phyloP scores from a whole-genome alignment of 92 coral and sea anemone species.

The Epizoanthus fatuus region DNA sequence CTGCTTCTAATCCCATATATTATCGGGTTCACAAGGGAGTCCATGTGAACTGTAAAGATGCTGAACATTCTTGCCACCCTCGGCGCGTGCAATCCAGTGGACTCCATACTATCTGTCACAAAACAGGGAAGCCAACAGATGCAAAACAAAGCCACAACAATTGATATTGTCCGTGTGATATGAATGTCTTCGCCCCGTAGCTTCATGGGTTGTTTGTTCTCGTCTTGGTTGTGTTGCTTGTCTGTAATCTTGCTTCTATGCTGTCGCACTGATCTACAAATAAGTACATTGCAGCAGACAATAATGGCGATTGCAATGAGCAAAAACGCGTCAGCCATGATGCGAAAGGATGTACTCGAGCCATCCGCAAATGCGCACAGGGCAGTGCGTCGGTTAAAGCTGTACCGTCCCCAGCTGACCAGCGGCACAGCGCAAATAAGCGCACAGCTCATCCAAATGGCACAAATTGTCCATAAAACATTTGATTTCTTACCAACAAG shows the following conservation, averaged over 20 bases:
- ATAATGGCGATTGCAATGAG: slow-evolving; percentile 37
- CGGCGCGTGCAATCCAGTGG: slow-evolving; percentile 42
- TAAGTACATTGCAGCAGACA: slow-evolving; percentile 50
- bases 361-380: slow-evolving; percentile 60
- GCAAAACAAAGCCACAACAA: slow-evolving; percentile 61
- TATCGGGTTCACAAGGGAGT: slow-evolving; percentile 61
- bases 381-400: slow-evolving; percentile 64
- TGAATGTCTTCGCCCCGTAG: slow-evolving; percentile 62
- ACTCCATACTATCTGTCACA: slow-evolving; percentile 67
- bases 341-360: slow-evolving; percentile 42
- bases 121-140: slow-evolving; percentile 73
- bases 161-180: slow-evolving; percentile 54
- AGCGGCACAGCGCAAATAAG: slow-evolving; percentile 38
- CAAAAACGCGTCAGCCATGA: slow-evolving; percentile 53
- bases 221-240: background rate
- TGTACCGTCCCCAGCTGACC: slow-evolving; percentile 63
- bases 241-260: slow-evolving; percentile 39
- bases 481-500: slow-evolving; percentile 45
- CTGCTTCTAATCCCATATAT: slow-evolving; percentile 60
- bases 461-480: slow-evolving; percentile 41
- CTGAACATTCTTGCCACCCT: slow-evolving; percentile 60
- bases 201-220: background rate
- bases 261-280: slow-evolving; percentile 39
- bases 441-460: slow-evolving; percentile 64
- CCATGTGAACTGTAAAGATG: slow-evolving; percentile 68